These are phyloP conservation scores for Buathra laborator DNA, from an alignment of 2,888 invertebrate species.

Conservation along the genomic window DNA sequence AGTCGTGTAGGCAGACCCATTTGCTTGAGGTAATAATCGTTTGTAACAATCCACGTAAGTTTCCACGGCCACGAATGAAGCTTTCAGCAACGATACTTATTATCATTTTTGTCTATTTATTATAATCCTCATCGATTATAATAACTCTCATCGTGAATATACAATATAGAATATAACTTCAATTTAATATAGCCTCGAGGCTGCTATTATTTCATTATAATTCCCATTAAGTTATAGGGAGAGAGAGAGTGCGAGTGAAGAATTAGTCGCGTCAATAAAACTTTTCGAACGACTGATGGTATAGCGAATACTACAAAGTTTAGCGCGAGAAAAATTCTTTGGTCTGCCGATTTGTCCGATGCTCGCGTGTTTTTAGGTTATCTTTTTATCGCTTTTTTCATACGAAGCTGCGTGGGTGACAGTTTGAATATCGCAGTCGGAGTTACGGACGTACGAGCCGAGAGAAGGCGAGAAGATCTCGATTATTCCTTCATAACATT, in stretches of 20 bases:
- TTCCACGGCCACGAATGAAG: constrained; percentile 39
- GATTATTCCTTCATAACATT: constrained; percentile 60
- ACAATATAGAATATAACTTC: constrained; percentile 19
- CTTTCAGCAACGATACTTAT: constrained; percentile 46
- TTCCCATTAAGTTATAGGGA: background rate
- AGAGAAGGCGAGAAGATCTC: constrained; percentile 55
- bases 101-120: constrained; percentile 45
- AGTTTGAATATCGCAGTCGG: constrained; percentile 45
- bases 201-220: constrained; percentile 27
- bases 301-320: background rate
- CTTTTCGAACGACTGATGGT: background rate
- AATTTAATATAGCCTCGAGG: constrained; percentile 30
- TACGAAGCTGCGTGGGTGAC: constrained; percentile 61
- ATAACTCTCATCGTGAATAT: constrained; percentile 31
- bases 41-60: constrained; percentile 60
- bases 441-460: background rate
- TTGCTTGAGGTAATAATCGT: constrained; percentile 51
- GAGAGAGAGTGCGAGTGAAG: background rate
- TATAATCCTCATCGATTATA: constrained; percentile 50
- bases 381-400: constrained; percentile 47
- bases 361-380: constrained; percentile 46
- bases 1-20: constrained; percentile 55
- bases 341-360: constrained; percentile 6
- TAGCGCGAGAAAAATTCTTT: background rate
- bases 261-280: constrained; percentile 9